Conservation (phyloP, 1,140 invertebrate genomes). For the Macrocentrus cingulum region DNA sequence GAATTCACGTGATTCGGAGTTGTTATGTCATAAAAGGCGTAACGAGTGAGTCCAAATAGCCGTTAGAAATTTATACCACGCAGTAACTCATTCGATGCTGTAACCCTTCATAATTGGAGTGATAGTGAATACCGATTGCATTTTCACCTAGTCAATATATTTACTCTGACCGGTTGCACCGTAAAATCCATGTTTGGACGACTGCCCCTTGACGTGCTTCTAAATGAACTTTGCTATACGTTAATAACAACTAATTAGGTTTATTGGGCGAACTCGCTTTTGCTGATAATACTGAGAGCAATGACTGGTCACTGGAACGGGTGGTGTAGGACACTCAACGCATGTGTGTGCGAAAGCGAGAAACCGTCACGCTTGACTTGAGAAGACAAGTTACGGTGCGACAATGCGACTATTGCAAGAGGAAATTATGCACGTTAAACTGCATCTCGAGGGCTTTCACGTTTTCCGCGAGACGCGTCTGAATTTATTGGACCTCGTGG, state of each 20-base stretch:
- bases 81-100: slow-evolving; percentile 30
- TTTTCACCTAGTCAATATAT: slow-evolving; percentile 40
- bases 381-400: slow-evolving; percentile 30
- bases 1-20: slow-evolving; percentile 11
- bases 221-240: no score
- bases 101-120: slow-evolving; percentile 54
- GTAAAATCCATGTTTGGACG: slow-evolving; percentile 52
- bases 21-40: slow-evolving; percentile 47
- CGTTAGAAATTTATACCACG: slow-evolving; percentile 36
- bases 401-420: slow-evolving; percentile 22
- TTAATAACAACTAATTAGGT: no score
- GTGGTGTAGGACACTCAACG: not conserved
- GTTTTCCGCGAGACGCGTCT: slow-evolving; percentile 19
- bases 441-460: slow-evolving; percentile 40
- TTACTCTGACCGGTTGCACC: slow-evolving; percentile 10
- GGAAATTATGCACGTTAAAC: slow-evolving; percentile 40
- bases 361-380: slow-evolving; percentile 35
- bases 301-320: not conserved
- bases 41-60: slow-evolving; percentile 32
- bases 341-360: slow-evolving; percentile 7
- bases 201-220: no score
- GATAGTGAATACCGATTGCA: slow-evolving; percentile 45
- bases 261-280: no score
- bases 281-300: no score
- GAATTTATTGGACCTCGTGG: not conserved